Evolutionary conservation across 2,113 vertebrate genomes (phyloP).

Genomic region (Paraplagusia blochii): DNA sequence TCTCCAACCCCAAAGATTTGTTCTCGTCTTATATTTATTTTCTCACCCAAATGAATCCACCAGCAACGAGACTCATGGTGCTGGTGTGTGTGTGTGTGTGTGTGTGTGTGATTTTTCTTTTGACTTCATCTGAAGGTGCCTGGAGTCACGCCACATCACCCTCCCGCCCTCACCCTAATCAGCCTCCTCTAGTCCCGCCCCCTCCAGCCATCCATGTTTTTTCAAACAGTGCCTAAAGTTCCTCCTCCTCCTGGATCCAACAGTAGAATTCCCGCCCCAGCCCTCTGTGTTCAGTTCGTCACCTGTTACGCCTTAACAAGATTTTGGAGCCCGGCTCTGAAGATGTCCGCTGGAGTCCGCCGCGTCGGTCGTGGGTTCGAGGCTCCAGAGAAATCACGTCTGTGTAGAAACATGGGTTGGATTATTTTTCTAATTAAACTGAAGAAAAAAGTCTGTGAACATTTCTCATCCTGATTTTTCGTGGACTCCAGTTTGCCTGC

Average conservation of each 20-base stretch:
- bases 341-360: constrained; percentile 39
- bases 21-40: constrained; percentile 67
- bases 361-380: constrained; percentile 27
- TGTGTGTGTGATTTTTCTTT: constrained; percentile 19
- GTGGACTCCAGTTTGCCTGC: constrained; percentile 49
- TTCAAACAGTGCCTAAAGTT: constrained; percentile 62
- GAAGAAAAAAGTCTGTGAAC: constrained; percentile 5
- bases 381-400: constrained; percentile 27
- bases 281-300: not conserved
- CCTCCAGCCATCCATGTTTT: constrained; percentile 26
- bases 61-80: constrained; percentile 32
- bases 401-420: constrained; percentile 23
- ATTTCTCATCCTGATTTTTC: constrained; percentile 27
- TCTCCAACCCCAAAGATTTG: constrained; percentile 64
- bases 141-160: constrained; percentile 20
- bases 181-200: constrained; percentile 18
- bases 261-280: constrained; percentile 9
- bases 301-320: constrained; percentile 61
- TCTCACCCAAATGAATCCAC: constrained; percentile 40
- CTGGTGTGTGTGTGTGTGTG: constrained; percentile 11
- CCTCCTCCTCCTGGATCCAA: constrained; percentile 13
- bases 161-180: too few species aligned
- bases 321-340: constrained; percentile 22
- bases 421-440: constrained; percentile 51
- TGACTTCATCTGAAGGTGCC: constrained; percentile 36